Evolutionary conservation across 2,113 vertebrate genomes (phyloP).

Genomic region (Sclerurus mexicanus): DNA sequence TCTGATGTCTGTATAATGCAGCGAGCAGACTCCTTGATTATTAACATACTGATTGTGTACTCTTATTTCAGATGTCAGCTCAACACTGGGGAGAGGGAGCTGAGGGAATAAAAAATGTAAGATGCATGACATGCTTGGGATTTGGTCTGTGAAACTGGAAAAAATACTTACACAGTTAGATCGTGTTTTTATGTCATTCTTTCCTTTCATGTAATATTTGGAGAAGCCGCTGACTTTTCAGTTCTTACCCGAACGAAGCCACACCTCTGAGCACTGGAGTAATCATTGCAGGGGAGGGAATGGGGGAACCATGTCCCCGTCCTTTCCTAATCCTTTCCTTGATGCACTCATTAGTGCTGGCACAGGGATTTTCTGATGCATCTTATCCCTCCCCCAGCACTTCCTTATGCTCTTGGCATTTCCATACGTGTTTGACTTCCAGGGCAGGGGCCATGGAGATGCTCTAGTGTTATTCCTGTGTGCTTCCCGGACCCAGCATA

Average conservation of each 20-base stretch:
- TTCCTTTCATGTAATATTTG: slow-evolving; percentile 64
- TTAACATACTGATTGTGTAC: slow-evolving; percentile 4
- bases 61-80: slow-evolving; percentile 41
- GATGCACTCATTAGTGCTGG: background rate
- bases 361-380: background rate
- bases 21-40: slow-evolving; percentile 21
- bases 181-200: slow-evolving; percentile 21
- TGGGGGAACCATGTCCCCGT: background rate
- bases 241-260: slow-evolving; percentile 20
- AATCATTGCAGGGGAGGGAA: background rate
- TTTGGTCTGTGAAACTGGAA: slow-evolving; percentile 56
- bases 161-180: slow-evolving; percentile 48
- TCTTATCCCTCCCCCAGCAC: background rate
- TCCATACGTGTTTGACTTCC: background rate
- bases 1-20: slow-evolving; percentile 30
- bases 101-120: slow-evolving; percentile 21
- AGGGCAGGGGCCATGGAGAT: background rate
- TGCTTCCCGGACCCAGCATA: background rate
- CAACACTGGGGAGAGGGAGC: background rate
- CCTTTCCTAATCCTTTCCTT: background rate
- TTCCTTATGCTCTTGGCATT: background rate
- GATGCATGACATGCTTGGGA: slow-evolving; percentile 29
- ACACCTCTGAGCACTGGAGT: slow-evolving; percentile 28
- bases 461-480: background rate
- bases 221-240: slow-evolving; percentile 24